Percentiles rank a stretch among this genome's conserved stretches.
Conservation (phyloP, 2,113 vertebrate species). For the Takifugu bimaculatus region DNA sequence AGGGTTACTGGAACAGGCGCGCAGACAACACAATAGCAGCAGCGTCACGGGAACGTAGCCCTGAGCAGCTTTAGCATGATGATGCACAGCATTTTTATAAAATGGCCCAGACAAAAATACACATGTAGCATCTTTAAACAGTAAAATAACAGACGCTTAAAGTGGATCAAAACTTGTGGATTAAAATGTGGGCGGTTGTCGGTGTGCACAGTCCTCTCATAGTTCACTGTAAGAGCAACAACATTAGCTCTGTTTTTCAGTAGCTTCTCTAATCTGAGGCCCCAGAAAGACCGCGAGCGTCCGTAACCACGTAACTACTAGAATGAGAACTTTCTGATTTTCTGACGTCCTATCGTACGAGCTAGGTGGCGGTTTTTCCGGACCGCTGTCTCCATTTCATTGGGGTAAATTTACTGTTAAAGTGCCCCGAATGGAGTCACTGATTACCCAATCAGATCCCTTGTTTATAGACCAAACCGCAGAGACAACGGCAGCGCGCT, state of each 20-base stretch:
- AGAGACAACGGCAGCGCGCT: slow-evolving; percentile 34
- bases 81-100: no score
- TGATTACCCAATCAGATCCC: slow-evolving; percentile 52
- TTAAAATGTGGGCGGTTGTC: no score
- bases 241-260: no score
- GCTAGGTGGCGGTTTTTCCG: background rate
- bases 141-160: background rate
- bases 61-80: no score
- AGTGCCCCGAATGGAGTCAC: slow-evolving; percentile 30
- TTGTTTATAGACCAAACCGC: slow-evolving; percentile 50
- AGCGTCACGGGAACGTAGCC: slow-evolving; percentile 29
- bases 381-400: slow-evolving; percentile 31
- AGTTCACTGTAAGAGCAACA: no score
- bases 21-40: slow-evolving; percentile 47
- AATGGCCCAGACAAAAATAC: background rate
- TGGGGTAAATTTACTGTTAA: slow-evolving; percentile 27
- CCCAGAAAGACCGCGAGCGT: no score
- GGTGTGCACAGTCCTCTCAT: no score
- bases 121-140: background rate
- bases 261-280: no score
- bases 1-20: slow-evolving; percentile 63
- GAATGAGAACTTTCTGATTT: no score
- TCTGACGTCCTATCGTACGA: no score
- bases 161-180: no score
- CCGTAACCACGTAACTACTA: no score